Evolutionary conservation across 2,797 vertebrate genomes (phyloP).

Genomic region (Oryzias sinensis): DNA sequence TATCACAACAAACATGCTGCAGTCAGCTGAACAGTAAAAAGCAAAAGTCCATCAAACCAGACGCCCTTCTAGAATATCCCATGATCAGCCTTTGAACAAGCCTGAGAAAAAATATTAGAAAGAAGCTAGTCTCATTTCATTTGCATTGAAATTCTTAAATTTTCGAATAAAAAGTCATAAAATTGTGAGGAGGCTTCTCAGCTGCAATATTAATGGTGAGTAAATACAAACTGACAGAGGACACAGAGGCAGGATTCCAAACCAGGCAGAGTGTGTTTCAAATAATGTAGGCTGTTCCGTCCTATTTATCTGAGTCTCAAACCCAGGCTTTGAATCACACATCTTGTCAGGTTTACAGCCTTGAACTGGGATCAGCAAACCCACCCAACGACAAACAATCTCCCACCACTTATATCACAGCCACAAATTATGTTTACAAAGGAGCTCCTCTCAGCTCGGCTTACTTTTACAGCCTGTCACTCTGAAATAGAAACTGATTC

Average conservation of each 20-base stretch:
- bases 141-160: no score
- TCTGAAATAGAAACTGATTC: constrained; percentile 51
- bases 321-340: constrained; percentile 18
- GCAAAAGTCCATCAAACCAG: no score
- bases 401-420: constrained; percentile 24
- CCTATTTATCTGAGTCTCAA: constrained; percentile 5
- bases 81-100: no score
- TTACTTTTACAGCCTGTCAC: constrained; percentile 50
- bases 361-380: constrained; percentile 24
- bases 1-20: no score
- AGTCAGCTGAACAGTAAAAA: no score
- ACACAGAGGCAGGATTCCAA: background rate
- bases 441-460: constrained; percentile 35
- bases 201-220: no score
- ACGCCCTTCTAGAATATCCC: no score
- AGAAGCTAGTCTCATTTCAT: no score
- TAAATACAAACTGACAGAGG: no score
- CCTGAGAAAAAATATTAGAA: no score
- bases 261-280: constrained; percentile 2
- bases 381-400: constrained; percentile 32
- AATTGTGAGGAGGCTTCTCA: no score
- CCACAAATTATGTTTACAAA: constrained; percentile 58
- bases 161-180: no score
- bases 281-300: background rate
- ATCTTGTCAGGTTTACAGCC: constrained; percentile 26